Conservation (phyloP, 2,113 vertebrate species). For the Struthidea cinerea region DNA sequence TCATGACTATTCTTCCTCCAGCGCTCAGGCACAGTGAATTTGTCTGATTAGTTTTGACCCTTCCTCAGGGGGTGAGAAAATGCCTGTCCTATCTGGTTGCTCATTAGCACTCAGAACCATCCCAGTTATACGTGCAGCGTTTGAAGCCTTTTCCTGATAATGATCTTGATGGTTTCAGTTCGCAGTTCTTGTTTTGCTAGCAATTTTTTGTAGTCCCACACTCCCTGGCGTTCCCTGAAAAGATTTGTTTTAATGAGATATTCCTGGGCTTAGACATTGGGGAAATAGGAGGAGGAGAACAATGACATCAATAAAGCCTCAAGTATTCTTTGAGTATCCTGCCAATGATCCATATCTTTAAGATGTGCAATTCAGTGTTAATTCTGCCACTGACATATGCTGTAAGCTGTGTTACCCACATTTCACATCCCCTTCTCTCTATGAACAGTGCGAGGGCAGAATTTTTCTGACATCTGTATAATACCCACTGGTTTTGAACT, state of each 20-base stretch:
- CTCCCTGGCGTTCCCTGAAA: not conserved
- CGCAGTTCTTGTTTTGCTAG: slow-evolving; percentile 34
- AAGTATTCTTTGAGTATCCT: not conserved
- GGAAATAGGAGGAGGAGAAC: slow-evolving; percentile 50
- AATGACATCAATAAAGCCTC: slow-evolving; percentile 54
- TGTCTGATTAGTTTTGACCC: slow-evolving; percentile 45
- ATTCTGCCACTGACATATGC: not conserved
- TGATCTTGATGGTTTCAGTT: slow-evolving; percentile 53
- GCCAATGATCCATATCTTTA: not conserved
- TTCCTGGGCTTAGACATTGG: slow-evolving; percentile 21
- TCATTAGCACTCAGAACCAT: slow-evolving; percentile 45
- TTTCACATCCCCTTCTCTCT: not conserved
- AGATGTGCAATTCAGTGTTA: not conserved
- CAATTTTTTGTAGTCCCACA: slow-evolving; percentile 29
- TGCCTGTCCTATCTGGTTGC: slow-evolving; percentile 16
- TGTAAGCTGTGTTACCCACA: not conserved
- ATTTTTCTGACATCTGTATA: slow-evolving; percentile 9
- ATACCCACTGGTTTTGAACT: not conserved
- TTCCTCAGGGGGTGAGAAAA: slow-evolving; percentile 26
- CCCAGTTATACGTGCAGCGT: slow-evolving; percentile 11
- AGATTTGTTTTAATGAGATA: slow-evolving; percentile 58
- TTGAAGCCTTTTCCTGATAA: slow-evolving; percentile 54
- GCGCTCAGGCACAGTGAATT: not conserved
- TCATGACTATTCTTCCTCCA: not conserved
- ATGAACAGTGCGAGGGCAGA: not conserved